These are phyloP conservation scores for Turdus rufiventris DNA, from an alignment of 2,113 vertebrate species.

Conservation along the genomic window DNA sequence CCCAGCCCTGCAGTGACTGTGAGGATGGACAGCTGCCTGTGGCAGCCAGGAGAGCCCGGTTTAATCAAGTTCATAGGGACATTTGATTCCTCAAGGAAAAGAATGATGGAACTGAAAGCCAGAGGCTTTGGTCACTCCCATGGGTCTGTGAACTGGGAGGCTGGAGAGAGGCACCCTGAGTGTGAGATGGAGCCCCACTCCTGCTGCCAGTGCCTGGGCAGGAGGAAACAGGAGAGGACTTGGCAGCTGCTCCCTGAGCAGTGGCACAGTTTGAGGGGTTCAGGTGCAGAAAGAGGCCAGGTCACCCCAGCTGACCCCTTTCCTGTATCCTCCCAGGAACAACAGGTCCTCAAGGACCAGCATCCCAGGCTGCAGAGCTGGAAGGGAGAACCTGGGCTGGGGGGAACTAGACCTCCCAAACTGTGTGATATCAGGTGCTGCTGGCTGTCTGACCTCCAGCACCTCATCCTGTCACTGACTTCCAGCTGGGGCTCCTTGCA, in stretches of 20 bases:
- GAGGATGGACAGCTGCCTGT: not conserved
- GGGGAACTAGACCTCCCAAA: not conserved
- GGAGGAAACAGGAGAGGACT: not conserved
- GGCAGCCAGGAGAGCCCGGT: not conserved
- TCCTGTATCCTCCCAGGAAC: rapidly evolving
- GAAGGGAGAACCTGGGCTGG: not conserved
- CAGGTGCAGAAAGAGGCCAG: not conserved
- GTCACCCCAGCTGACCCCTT: not conserved
- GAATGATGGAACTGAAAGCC: not conserved
- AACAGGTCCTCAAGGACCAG: rapidly evolving
- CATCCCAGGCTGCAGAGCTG: not conserved
- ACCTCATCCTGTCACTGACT: not conserved
- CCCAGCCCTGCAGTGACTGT: rapidly evolving
- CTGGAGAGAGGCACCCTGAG: not conserved
- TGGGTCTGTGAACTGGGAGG: too few species aligned
- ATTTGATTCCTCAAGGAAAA: not conserved
- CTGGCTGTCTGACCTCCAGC: not conserved
- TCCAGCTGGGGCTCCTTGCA: not conserved
- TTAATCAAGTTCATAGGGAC: not conserved
- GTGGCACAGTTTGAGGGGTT: not conserved
- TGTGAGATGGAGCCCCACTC: not conserved
- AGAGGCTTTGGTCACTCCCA: rapidly evolving
- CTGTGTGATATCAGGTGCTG: rapidly evolving
- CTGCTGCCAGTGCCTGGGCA: not conserved
- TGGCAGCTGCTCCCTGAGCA: rapidly evolving